Conservation (phyloP, 2,888 invertebrate genomes). For the Beris morrisii region DNA sequence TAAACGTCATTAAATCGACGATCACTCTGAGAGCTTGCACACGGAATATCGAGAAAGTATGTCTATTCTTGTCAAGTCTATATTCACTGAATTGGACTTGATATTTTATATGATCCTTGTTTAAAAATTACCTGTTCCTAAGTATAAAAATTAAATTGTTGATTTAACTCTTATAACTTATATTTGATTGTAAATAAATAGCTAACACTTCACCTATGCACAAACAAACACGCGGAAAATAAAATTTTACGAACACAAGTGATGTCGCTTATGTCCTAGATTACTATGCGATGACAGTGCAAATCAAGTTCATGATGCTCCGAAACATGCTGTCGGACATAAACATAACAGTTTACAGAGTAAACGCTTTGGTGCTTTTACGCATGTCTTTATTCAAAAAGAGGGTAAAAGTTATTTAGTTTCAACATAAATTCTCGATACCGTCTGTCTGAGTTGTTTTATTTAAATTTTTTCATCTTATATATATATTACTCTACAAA, state of each 20-base stretch:
- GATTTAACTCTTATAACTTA: no score
- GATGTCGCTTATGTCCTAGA: slow-evolving; percentile 30
- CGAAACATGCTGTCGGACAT: not conserved
- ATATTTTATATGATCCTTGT: no score
- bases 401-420: slow-evolving; percentile 16
- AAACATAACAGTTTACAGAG: not conserved
- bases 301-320: slow-evolving; percentile 12
- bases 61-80: no score
- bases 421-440: slow-evolving; percentile 16
- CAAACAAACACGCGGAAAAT: slow-evolving; percentile 11
- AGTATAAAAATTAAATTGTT: no score
- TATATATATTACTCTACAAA: not conserved
- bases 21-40: no score
- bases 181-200: no score
- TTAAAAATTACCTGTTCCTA: no score
- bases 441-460: slow-evolving; percentile 1
- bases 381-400: not conserved
- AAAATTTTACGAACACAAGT: slow-evolving; percentile 25
- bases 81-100: no score
- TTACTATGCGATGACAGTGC: slow-evolving; percentile 32
- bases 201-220: not conserved
- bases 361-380: not conserved
- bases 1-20: no score
- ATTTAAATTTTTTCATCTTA: slow-evolving; percentile 16
- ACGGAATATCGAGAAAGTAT: no score